phyloP scores from a whole-genome alignment of 2,888 invertebrate genomes.

The Acrocyrtus sp. region DNA sequence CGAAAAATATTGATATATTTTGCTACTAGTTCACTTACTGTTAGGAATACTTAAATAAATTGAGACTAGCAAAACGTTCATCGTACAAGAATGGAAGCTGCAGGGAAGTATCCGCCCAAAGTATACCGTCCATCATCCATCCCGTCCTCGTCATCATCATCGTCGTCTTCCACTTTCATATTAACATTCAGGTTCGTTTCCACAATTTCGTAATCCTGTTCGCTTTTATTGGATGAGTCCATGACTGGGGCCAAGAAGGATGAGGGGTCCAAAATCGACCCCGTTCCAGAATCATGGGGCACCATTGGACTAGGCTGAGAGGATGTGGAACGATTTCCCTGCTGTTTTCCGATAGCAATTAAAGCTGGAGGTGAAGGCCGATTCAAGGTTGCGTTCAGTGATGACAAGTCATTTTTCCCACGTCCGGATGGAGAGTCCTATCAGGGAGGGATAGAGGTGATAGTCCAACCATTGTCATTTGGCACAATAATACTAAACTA shows the following conservation, averaged over 20 bases:
- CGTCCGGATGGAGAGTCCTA: conserved; percentile 39
- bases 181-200: conserved; percentile 58
- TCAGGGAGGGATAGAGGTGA: no score
- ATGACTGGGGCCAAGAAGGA: conserved; percentile 61
- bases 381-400: conserved; percentile 51
- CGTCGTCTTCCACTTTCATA: conserved; percentile 62
- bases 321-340: conserved; percentile 48
- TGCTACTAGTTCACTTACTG: no score
- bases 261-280: conserved; percentile 45
- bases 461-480: no score
- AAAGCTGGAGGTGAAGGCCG: conserved; percentile 63
- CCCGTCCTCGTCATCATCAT: conserved; percentile 63
- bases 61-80: no score
- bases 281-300: conserved; percentile 55
- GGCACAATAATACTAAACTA: no score
- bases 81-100: conserved; percentile 61
- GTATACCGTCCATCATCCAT: conserved; percentile 60
- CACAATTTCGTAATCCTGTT: conserved; percentile 60
- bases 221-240: conserved; percentile 56
- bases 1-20: no score
- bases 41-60: no score
- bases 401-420: conserved; percentile 23
- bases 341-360: conserved; percentile 54
- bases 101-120: conserved; percentile 62
- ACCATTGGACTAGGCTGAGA: conserved; percentile 62